Conservation (phyloP, 2,113 vertebrate genomes). For the Balaenoptera acutorostrata region DNA sequence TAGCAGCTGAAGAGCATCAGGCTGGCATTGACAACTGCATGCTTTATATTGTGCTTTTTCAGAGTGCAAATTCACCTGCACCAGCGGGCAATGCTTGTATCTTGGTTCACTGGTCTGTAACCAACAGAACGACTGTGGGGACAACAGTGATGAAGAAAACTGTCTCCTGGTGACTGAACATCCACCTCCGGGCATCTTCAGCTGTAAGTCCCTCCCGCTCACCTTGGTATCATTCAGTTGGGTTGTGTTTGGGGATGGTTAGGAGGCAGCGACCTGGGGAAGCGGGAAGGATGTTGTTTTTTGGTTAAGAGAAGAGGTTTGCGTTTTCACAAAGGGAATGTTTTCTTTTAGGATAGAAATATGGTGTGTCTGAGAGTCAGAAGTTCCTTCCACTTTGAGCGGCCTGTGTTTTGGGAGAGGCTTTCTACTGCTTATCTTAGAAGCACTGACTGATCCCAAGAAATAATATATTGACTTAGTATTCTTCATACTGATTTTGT, state of each 20-base stretch:
- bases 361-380: background rate
- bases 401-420: background rate
- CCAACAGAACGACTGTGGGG: slow-evolving; percentile 96
- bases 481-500: background rate
- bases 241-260: background rate
- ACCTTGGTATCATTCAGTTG: background rate
- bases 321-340: background rate
- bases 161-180: slow-evolving; percentile 95
- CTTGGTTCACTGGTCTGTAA: slow-evolving; percentile 96
- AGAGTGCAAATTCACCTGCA: slow-evolving; percentile 99
- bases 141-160: slow-evolving; percentile 98
- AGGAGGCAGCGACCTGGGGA: background rate
- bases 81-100: slow-evolving; percentile 96
- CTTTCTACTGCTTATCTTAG: background rate
- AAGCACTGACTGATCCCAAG: background rate
- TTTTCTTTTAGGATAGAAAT: background rate
- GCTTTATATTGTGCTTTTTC: slow-evolving; percentile 70
- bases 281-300: background rate
- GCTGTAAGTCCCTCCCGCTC: slow-evolving; percentile 86
- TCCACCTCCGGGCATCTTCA: slow-evolving; percentile 93
- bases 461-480: background rate
- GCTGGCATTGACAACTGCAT: background rate
- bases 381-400: background rate
- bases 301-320: background rate
- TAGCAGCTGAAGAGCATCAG: background rate